Evolutionary conservation across 2,797 vertebrate species (phyloP), one percentile per base, ranked within the genome.

Genomic region (Chaetodon trifasciatus): DNA sequence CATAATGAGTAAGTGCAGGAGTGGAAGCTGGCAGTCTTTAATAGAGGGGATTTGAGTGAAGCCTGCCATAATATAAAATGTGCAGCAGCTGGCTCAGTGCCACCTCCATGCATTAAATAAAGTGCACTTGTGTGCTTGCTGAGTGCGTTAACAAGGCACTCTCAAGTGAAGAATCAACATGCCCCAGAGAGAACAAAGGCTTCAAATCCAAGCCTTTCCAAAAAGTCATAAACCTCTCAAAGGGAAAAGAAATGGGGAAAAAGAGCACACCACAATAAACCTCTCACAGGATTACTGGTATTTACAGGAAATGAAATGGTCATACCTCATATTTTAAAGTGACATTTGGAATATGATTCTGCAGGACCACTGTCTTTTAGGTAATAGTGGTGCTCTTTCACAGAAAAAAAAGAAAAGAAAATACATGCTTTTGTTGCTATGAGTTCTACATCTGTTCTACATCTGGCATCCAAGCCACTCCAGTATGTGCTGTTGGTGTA

Each of bases 101-200:
- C 92, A 91, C 77, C 49, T 80, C 70, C 35, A 32, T 87, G 91
- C 91, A 94, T 94, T 93, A 94, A 87, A 93, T 89, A 92, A 94
- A 94, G 92, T 93, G 92, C 91, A 90, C 90, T 94, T 79, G 64
- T 84, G 81, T 78, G 55, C 84, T 87, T 46, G 40, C 87, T 81
- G 85, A 91, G 88, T 88, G 86, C 86, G 88, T 91, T 94, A 94
- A 92, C 85, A 90, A 91, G 89, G 79, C 84, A 74, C 76, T 87
- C 82, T 87, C 67, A 73, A 76, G 55, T 69, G 80, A 82, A 83
- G 81, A 87, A 84, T 84, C 86, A 85, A 56, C 52, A 76, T 80
- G 75, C 69, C 82, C 60, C 39, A 69, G 53, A 83, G 78, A 88
- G 72, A 89, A 91, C 74, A 91, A 89, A 85, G 76, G 53, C 85